phyloP scores from a whole-genome alignment of 2,888 invertebrate genomes.

The Orchesella flavescens region DNA sequence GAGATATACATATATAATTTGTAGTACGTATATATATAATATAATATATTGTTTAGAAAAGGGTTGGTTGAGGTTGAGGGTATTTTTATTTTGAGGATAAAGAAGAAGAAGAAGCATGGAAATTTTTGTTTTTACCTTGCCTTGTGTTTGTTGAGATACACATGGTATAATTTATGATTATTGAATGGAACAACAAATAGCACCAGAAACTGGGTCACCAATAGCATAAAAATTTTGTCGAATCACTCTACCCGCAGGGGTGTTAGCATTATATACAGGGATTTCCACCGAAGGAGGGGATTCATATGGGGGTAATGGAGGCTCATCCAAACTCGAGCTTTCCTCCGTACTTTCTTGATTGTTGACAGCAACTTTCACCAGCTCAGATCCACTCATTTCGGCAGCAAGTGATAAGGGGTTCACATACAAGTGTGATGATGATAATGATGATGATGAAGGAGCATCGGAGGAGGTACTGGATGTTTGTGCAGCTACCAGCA shows the following conservation, averaged over 20 bases:
- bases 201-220: conserved; percentile 70
- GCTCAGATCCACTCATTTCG: conserved; percentile 64
- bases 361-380: conserved; percentile 30
- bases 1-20: too few relatives aligned
- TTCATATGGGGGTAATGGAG: conserved; percentile 66
- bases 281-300: conserved; percentile 67
- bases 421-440: conserved; percentile 60
- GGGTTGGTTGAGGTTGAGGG: too few relatives aligned
- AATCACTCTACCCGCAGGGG: conserved; percentile 66
- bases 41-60: too few relatives aligned
- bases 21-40: too few relatives aligned
- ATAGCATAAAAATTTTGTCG: conserved; percentile 62
- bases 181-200: conserved; percentile 71
- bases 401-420: conserved; percentile 69
- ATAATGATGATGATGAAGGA: conserved; percentile 15
- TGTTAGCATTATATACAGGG: conserved; percentile 65
- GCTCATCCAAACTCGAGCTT: conserved; percentile 39
- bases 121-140: not conserved
- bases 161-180: conserved; percentile 41
- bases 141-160: not conserved
- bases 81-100: too few relatives aligned
- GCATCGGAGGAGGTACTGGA: conserved; percentile 7
- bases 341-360: not conserved
- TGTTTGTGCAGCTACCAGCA: conserved; percentile 15
- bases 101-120: too few relatives aligned